Percentiles rank a stretch among this genome's conserved stretches.
Conservation (phyloP, 2,113 vertebrate genomes). For the Raja brachyura region DNA sequence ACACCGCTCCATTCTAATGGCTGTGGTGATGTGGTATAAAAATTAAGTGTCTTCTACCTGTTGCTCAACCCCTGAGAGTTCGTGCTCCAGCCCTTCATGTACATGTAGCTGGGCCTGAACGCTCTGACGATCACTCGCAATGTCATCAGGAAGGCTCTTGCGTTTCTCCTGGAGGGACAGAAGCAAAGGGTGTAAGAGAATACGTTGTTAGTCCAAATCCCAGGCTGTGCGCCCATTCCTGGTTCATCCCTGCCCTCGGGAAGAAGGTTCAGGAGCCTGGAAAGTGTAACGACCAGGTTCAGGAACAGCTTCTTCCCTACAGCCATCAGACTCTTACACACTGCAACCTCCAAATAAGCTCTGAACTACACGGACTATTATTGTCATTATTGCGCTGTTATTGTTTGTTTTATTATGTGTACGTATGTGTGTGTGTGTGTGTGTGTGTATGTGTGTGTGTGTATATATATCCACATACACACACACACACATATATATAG, state of each 20-base stretch:
- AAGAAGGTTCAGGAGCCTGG: too few species aligned
- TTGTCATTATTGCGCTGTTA: too few species aligned
- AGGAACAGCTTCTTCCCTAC: too few species aligned
- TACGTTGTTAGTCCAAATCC: not conserved
- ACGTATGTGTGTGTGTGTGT: too few species aligned
- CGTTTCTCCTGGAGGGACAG: constrained; percentile 62
- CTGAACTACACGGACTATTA: too few species aligned
- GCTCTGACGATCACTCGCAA: constrained; percentile 67
- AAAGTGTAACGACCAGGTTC: too few species aligned
- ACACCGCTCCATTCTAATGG: not conserved
- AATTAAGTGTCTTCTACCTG: constrained; percentile 56
- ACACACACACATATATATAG: too few species aligned
- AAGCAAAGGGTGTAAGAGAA: not conserved
- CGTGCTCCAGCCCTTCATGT: constrained; percentile 65
- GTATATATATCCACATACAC: too few species aligned
- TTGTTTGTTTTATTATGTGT: too few species aligned
- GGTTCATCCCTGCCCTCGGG: not conserved
- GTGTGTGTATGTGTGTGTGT: too few species aligned
- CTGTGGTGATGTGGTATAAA: not conserved
- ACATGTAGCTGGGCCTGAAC: constrained; percentile 69
- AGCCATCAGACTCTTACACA: too few species aligned
- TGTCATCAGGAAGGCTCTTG: constrained; percentile 66
- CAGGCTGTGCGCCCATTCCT: not conserved
- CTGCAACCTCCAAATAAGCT: too few species aligned
- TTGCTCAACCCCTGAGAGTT: constrained; percentile 61